phyloP scores from a whole-genome alignment of 2,797 vertebrate species.

The Dendrocincla tyrannina region DNA sequence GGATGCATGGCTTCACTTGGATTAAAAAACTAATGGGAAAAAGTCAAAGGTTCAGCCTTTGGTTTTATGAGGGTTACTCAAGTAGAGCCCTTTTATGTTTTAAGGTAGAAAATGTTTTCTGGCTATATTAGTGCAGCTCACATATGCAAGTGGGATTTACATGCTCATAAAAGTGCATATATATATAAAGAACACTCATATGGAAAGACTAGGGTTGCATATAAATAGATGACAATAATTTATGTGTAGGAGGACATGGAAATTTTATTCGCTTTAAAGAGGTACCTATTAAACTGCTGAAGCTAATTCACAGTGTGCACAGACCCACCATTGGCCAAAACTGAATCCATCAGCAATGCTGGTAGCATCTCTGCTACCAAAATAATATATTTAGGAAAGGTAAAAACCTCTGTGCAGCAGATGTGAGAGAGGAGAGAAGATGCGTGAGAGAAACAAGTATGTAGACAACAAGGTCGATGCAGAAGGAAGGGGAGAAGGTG shows the following conservation, averaged over 20 bases:
- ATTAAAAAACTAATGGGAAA: neutral
- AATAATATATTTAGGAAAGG: neutral
- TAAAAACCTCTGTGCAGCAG: neutral
- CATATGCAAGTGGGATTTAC: neutral
- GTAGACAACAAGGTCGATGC: no score
- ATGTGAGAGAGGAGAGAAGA: neutral
- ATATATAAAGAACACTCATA: neutral
- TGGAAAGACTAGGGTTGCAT: neutral
- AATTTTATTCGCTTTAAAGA: neutral
- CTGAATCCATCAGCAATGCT: rapidly evolving
- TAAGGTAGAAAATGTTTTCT: neutral
- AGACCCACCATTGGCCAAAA: neutral
- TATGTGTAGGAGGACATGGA: neutral
- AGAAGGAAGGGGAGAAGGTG: neutral
- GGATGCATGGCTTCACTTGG: neutral
- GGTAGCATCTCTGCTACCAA: neutral
- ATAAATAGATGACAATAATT: neutral
- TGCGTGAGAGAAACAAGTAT: neutral
- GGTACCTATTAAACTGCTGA: neutral
- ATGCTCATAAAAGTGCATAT: neutral
- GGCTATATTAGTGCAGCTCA: neutral
- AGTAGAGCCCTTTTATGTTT: neutral
- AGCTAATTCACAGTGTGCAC: neutral
- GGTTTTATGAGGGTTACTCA: neutral
- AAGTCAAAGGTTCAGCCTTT: neutral